phyloP scores from a whole-genome alignment of 2,888 invertebrate genomes.

The Campoletis raptor region DNA sequence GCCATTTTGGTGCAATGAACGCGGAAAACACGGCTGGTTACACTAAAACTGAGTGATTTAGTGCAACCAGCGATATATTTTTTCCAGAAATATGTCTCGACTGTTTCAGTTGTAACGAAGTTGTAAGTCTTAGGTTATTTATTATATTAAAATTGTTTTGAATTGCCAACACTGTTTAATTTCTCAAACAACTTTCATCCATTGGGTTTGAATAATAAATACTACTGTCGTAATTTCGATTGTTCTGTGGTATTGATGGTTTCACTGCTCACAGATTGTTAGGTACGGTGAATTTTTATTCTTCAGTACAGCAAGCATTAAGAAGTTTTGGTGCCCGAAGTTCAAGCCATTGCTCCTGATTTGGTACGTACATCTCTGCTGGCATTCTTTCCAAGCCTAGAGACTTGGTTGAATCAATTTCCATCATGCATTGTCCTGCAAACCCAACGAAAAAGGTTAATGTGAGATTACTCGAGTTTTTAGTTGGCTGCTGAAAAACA shows the following conservation, averaged over 20 bases:
- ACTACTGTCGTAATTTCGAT: not conserved
- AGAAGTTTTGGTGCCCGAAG: constrained; percentile 88
- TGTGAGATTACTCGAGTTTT: not conserved
- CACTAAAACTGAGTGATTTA: no score
- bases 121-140: no score
- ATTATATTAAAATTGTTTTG: no score
- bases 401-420: constrained; percentile 82
- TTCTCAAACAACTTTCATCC: no score
- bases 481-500: constrained; percentile 17
- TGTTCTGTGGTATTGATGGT: not conserved
- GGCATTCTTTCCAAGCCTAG: constrained; percentile 89
- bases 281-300: not conserved
- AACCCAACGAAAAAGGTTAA: not conserved
- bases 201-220: not conserved
- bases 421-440: constrained; percentile 76
- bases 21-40: no score
- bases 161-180: no score
- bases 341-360: constrained; percentile 95
- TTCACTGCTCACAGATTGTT: not conserved
- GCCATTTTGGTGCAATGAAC: no score
- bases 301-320: constrained; percentile 77
- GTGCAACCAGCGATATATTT: no score
- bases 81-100: no score
- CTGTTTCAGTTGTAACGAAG: no score
- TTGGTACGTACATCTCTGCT: constrained; percentile 96